These are phyloP conservation scores for Pluvianellus socialis DNA, from an alignment of 2,113 vertebrate species.

Conservation along the genomic window DNA sequence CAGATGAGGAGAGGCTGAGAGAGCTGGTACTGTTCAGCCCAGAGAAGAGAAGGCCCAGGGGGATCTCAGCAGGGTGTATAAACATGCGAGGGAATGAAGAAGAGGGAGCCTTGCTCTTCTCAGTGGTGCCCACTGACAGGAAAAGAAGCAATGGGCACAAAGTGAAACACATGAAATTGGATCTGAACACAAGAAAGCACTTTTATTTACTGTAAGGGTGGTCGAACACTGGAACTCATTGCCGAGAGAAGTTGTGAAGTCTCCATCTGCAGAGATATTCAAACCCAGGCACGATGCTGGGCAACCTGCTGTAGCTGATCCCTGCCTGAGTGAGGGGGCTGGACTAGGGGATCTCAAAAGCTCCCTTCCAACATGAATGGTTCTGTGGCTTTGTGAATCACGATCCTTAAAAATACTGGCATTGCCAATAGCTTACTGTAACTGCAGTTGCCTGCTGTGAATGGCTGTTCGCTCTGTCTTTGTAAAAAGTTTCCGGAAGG, in stretches of 20 bases:
- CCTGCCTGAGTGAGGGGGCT: neutral
- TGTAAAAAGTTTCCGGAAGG: neutral
- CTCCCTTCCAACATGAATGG: neutral
- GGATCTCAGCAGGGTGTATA: neutral
- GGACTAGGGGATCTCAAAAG: neutral
- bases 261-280: neutral
- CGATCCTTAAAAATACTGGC: neutral
- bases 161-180: neutral
- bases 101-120: neutral
- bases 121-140: neutral
- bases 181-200: neutral
- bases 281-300: neutral
- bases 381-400: neutral
- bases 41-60: neutral
- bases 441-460: neutral
- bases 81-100: neutral
- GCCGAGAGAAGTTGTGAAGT: neutral
- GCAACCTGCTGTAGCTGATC: neutral
- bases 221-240: neutral
- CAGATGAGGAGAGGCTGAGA: neutral
- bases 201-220: neutral
- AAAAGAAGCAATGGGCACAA: neutral
- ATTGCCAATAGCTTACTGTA: neutral
- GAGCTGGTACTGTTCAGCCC: neutral
- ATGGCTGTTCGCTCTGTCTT: neutral